A percentile compares a stretch with the other conserved stretches of the same genome.
These are phyloP conservation scores for Epizoanthus ramosus DNA, from an alignment of 92 coral and sea anemone species.

Conservation along the genomic window DNA sequence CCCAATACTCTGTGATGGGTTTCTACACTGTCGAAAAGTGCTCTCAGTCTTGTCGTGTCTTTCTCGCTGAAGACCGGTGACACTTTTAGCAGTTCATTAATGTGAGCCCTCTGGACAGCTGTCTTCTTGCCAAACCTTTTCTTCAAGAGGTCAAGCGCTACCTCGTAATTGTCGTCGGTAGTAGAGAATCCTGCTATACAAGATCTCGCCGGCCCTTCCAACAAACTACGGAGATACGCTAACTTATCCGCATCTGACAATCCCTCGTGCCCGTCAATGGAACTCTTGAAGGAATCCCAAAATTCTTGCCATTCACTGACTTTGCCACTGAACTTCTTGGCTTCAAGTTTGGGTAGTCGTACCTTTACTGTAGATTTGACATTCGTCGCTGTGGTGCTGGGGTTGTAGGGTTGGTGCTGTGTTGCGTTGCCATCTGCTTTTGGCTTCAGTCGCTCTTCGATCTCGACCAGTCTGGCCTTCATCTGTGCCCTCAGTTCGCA, in stretches of 20 bases:
- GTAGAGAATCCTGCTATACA: conserved; percentile 48
- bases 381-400: neutral
- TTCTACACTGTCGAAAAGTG: conserved; percentile 37
- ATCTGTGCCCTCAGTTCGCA: neutral
- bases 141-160: conserved; percentile 37
- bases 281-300: conserved; percentile 50
- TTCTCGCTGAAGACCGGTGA: conserved; percentile 15
- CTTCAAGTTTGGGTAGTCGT: conserved; percentile 50
- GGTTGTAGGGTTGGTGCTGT: neutral
- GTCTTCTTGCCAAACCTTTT: conserved; percentile 33
- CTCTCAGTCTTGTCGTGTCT: neutral
- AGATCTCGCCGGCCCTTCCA: conserved; percentile 39
- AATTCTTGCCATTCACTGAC: conserved; percentile 58
- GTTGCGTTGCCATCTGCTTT: neutral
- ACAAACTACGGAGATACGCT: conserved; percentile 40
- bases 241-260: conserved; percentile 50
- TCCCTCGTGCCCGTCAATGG: conserved; percentile 32
- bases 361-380: conserved; percentile 21
- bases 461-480: conserved; percentile 21
- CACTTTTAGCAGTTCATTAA: conserved; percentile 44
- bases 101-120: conserved; percentile 45
- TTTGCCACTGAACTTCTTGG: conserved; percentile 36
- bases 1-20: conserved; percentile 39
- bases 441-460: neutral
- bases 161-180: conserved; percentile 37